Conservation (phyloP, 2,113 vertebrate genomes). For the Pseudopipra pipra region DNA sequence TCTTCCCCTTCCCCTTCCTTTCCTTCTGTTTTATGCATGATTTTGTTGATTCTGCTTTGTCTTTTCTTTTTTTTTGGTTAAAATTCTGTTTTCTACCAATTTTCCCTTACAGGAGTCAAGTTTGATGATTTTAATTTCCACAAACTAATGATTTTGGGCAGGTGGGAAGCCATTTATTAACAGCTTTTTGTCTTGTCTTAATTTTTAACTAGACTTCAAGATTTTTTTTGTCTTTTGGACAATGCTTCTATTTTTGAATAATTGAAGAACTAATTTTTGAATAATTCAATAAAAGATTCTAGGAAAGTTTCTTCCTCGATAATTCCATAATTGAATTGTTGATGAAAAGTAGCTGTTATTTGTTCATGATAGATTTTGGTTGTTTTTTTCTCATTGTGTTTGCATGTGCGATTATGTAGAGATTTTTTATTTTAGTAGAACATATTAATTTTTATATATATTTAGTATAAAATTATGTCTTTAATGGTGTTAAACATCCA, state of each 20-base stretch:
- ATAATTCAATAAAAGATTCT: not conserved
- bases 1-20: too few species aligned
- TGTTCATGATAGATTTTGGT: not conserved
- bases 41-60: not conserved
- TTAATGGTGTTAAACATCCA: not conserved
- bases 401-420: not conserved
- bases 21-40: not conserved
- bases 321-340: not conserved
- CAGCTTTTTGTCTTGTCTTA: not conserved
- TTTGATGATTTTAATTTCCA: not conserved
- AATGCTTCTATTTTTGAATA: not conserved
- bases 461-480: not conserved
- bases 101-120: not conserved
- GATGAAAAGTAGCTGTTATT: not conserved
- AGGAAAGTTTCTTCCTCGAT: not conserved
- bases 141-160: not conserved
- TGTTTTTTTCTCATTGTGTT: not conserved
- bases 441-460: not conserved
- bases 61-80: not conserved
- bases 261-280: not conserved
- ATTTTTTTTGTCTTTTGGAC: not conserved
- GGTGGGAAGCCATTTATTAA: not conserved
- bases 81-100: not conserved
- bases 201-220: not conserved
- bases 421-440: not conserved